Conservation (phyloP, 2,888 invertebrate species). For the Ernsta delagoae region DNA sequence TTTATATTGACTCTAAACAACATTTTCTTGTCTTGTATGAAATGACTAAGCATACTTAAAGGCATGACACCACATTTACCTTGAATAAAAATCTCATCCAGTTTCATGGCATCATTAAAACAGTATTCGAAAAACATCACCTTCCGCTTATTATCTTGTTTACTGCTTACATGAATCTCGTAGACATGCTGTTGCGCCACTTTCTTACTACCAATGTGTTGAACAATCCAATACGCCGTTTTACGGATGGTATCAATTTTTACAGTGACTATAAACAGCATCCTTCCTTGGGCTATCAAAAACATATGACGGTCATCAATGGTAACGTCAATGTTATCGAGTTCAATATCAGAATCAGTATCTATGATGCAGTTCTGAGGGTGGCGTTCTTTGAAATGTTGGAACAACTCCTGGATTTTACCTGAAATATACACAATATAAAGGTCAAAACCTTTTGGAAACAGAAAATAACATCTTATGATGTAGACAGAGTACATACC, state of each 20-base stretch:
- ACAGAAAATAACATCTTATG: too few relatives aligned
- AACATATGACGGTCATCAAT: slow-evolving; percentile 64
- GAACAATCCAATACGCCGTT: slow-evolving; percentile 70
- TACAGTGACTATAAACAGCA: slow-evolving; percentile 67
- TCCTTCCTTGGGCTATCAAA: slow-evolving; percentile 60
- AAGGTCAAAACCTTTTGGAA: too few relatives aligned
- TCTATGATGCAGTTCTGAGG: slow-evolving; percentile 56
- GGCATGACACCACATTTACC: slow-evolving; percentile 70
- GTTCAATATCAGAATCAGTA: slow-evolving; percentile 61
- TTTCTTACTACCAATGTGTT: slow-evolving; percentile 69
- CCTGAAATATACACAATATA: slow-evolving; percentile 52
- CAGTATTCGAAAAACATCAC: slow-evolving; percentile 69
- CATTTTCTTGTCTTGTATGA: slow-evolving; percentile 61
- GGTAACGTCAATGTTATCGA: slow-evolving; percentile 39
- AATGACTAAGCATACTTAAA: slow-evolving; percentile 59
- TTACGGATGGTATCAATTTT: slow-evolving; percentile 71
- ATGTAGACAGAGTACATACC: slow-evolving; percentile 57
- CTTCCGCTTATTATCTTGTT: slow-evolving; percentile 62
- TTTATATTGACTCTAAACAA: slow-evolving; percentile 66
- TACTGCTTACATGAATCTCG: slow-evolving; percentile 68
- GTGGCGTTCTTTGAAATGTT: slow-evolving; percentile 72
- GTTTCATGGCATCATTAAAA: slow-evolving; percentile 65
- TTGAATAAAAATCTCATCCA: slow-evolving; percentile 66
- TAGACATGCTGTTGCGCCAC: slow-evolving; percentile 66
- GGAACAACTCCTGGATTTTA: slow-evolving; percentile 63